phyloP scores from a whole-genome alignment of 2,113 vertebrate genomes.

The Engystomops pustulosus region DNA sequence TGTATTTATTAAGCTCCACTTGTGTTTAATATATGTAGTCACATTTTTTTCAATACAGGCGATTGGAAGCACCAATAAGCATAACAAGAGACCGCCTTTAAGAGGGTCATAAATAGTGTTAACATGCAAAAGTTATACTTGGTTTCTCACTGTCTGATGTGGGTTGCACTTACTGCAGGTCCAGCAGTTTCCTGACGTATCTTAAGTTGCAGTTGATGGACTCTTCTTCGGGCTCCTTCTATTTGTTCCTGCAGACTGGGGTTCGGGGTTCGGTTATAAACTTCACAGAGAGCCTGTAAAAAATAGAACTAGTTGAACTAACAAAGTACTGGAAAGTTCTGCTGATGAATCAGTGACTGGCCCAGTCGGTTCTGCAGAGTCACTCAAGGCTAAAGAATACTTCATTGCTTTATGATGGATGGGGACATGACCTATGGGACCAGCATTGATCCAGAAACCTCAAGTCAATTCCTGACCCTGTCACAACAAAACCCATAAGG shows the following conservation, averaged over 20 bases:
- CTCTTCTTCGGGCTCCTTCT: conserved; percentile 83
- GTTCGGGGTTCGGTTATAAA: conserved; percentile 77
- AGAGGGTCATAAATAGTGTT: too few species aligned
- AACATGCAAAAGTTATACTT: too few species aligned
- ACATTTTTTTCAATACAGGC: neutral
- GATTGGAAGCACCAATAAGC: too few species aligned
- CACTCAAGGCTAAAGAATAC: neutral
- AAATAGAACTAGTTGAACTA: too few species aligned
- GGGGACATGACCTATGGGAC: too few species aligned
- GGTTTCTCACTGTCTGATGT: too few species aligned
- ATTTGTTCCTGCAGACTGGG: conserved; percentile 82
- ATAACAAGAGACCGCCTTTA: too few species aligned
- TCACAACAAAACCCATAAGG: too few species aligned
- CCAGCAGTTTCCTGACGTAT: conserved; percentile 82
- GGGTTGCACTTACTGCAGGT: conserved; percentile 63
- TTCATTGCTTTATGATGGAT: too few species aligned
- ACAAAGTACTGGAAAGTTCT: too few species aligned
- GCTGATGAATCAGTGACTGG: neutral
- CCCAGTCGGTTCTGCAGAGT: neutral
- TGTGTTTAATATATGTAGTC: neutral
- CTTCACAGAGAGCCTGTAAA: conserved; percentile 79
- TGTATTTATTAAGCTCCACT: neutral
- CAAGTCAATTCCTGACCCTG: too few species aligned
- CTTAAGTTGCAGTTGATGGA: conserved; percentile 86
- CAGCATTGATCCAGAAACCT: too few species aligned